These are phyloP conservation scores for Resseliella maxima DNA, from an alignment of 2,888 invertebrate genomes.

Conservation along the genomic window DNA sequence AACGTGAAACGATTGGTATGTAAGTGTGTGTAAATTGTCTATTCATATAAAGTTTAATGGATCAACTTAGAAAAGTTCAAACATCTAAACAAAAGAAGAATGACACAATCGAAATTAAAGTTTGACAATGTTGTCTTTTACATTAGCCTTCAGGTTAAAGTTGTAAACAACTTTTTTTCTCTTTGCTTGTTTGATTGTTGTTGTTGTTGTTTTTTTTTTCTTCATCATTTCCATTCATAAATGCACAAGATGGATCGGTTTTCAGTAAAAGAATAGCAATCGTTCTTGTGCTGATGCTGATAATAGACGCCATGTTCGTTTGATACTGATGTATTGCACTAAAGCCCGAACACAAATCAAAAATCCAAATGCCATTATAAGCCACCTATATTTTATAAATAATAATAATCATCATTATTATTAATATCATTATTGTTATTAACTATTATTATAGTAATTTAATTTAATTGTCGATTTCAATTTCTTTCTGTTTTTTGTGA, in stretches of 20 bases:
- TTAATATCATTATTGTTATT: too few species aligned
- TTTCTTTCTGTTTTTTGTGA: too few species aligned
- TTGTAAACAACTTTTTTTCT: neutral
- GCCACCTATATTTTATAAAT: too few species aligned
- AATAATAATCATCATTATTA: too few species aligned
- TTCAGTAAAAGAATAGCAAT: slow-evolving; percentile 86
- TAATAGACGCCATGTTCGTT: slow-evolving; percentile 87
- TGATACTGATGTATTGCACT: slow-evolving; percentile 88
- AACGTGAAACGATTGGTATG: neutral
- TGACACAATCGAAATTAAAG: slow-evolving; percentile 30
- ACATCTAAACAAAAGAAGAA: slow-evolving; percentile 14
- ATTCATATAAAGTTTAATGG: neutral
- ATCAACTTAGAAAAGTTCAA: neutral
- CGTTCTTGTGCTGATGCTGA: slow-evolving; percentile 89
- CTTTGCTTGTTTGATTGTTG: neutral
- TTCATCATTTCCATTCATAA: neutral
- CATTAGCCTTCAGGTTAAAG: neutral
- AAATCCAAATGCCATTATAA: slow-evolving; percentile 89
- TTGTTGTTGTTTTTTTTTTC: slow-evolving; percentile 37
- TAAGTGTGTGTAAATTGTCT: neutral
- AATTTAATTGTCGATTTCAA: too few species aligned
- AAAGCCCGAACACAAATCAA: slow-evolving; percentile 88
- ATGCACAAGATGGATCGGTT: slow-evolving; percentile 6
- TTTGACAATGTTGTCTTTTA: neutral
- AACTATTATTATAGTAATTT: too few species aligned